A percentile compares a stretch with the other conserved stretches of the same genome.
These are phyloP conservation scores for Timema podura DNA, from an alignment of 2,888 invertebrate species.

Conservation along the genomic window DNA sequence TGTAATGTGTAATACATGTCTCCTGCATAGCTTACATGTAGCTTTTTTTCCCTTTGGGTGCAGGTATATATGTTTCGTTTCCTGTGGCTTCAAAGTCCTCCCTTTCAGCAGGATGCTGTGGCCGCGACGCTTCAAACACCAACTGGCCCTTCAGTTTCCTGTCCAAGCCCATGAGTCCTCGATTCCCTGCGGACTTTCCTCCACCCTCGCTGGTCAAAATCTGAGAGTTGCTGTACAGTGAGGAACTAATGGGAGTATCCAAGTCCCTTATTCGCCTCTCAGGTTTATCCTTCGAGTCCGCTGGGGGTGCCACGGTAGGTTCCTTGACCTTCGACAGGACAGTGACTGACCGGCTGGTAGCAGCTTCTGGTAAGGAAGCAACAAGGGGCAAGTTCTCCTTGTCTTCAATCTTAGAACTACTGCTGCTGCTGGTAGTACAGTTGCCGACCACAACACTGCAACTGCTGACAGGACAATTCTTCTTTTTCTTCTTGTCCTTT, in stretches of 20 bases:
- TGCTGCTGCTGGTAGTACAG: conserved; percentile 27
- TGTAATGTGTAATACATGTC: background rate
- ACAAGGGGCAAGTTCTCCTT: conserved; percentile 24
- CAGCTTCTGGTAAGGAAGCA: conserved; percentile 8
- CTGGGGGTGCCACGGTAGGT: conserved; percentile 46
- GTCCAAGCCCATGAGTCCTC: conserved; percentile 15
- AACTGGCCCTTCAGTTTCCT: conserved; percentile 51
- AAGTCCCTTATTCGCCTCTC: conserved; percentile 3
- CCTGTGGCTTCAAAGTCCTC: conserved; percentile 71
- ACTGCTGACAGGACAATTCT: conserved; percentile 36
- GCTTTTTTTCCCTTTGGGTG: conserved; percentile 41
- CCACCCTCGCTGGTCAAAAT: conserved; percentile 37
- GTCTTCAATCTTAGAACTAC: conserved; percentile 36
- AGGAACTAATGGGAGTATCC: background rate
- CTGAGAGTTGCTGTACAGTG: conserved; percentile 7
- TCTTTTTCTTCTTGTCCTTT: conserved; percentile 64
- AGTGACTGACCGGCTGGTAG: conserved; percentile 33
- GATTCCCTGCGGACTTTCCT: conserved; percentile 6
- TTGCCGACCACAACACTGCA: conserved; percentile 30
- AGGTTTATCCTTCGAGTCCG: conserved; percentile 26
- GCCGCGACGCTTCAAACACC: conserved; percentile 65
- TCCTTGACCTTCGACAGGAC: conserved; percentile 31
- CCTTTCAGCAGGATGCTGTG: conserved; percentile 61
- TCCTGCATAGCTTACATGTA: conserved; percentile 36
- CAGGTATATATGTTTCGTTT: conserved; percentile 55